phyloP scores from a whole-genome alignment of 2,888 invertebrate species.

The Listrodromus nycthemerus region DNA sequence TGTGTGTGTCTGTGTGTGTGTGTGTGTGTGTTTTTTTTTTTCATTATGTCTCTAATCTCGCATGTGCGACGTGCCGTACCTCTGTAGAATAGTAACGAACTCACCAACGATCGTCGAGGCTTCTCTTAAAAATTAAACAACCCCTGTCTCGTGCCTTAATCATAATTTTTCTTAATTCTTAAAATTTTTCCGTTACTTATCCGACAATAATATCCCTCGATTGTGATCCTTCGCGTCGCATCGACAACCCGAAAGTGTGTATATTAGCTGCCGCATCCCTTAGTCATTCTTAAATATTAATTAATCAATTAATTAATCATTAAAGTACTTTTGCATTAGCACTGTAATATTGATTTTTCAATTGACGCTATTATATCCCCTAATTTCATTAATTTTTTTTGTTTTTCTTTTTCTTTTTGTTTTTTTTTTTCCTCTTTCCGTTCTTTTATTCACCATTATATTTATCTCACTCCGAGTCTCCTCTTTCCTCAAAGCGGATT shows the following conservation, averaged over 20 bases:
- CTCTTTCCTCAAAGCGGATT: conserved; percentile 53
- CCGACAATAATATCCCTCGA: conserved; percentile 54
- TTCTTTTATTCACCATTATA: conserved; percentile 29
- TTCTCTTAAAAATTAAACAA: conserved; percentile 54
- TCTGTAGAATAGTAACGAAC: conserved; percentile 55
- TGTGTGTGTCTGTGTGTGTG: no score
- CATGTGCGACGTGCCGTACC: conserved; percentile 40
- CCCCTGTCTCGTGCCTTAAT: conserved; percentile 9
- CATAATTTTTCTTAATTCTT: conserved; percentile 28
- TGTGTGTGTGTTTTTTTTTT: no score
- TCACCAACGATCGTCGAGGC: conserved; percentile 43
- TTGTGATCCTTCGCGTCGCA: conserved; percentile 50
- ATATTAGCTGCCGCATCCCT: conserved; percentile 56
- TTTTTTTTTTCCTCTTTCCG: conserved; percentile 1
- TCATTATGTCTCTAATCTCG: conserved; percentile 25
- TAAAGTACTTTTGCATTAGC: conserved; percentile 66
- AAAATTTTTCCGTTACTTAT: conserved; percentile 40
- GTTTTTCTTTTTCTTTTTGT: conserved; percentile 6
- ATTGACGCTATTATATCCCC: conserved; percentile 77
- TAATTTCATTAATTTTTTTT: conserved; percentile 54
- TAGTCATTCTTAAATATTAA: conserved; percentile 52
- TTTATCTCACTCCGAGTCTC: conserved; percentile 62
- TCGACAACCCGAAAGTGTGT: conserved; percentile 51
- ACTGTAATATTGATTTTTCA: conserved; percentile 78
- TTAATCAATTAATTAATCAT: conserved; percentile 61